Conservation (phyloP, 2,797 vertebrate genomes). For the Rhinophrynus dorsalis region DNA sequence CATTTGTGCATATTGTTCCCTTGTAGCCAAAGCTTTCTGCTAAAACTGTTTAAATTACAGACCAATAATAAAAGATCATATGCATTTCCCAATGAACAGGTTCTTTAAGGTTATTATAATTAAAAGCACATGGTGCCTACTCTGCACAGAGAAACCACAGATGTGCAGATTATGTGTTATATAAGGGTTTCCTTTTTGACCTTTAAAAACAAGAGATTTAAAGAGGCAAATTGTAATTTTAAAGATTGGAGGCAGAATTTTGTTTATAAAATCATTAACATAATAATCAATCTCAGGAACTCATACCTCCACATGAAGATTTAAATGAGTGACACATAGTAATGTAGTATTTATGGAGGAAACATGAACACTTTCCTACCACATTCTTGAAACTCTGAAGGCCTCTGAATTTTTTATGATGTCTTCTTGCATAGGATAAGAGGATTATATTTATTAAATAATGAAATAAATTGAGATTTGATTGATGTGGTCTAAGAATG, state of each 20-base stretch:
- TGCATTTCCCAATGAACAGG: slow-evolving; percentile 78
- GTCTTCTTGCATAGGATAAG: slow-evolving; percentile 60
- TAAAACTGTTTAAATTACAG: slow-evolving; percentile 76
- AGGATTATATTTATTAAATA: slow-evolving; percentile 71
- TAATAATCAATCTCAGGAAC: slow-evolving; percentile 59
- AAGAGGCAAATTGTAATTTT: slow-evolving; percentile 57
- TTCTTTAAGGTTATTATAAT: slow-evolving; percentile 89
- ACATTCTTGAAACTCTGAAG: slow-evolving; percentile 58
- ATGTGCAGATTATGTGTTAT: slow-evolving; percentile 87
- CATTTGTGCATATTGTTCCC: slow-evolving; percentile 62
- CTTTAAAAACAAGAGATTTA: slow-evolving; percentile 64
- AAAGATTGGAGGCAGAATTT: slow-evolving; percentile 56
- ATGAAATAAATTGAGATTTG: slow-evolving; percentile 69
- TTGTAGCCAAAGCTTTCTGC: slow-evolving; percentile 67
- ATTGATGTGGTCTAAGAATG: slow-evolving; percentile 63
- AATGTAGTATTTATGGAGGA: slow-evolving; percentile 60
- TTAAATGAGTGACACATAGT: slow-evolving; percentile 14
- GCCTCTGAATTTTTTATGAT: slow-evolving; percentile 67
- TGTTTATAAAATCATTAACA: slow-evolving; percentile 60
- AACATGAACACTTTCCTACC: slow-evolving; percentile 57
- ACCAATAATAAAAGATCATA: slow-evolving; percentile 76
- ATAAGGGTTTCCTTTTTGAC: slow-evolving; percentile 64
- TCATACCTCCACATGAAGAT: slow-evolving; percentile 40
- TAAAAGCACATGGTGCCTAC: slow-evolving; percentile 89
- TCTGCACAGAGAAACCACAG: slow-evolving; percentile 76